Percentiles rank a stretch among this genome's conserved stretches.
Conservation (phyloP, 2,888 invertebrate species). For the Archaeoteleia sp. region DNA sequence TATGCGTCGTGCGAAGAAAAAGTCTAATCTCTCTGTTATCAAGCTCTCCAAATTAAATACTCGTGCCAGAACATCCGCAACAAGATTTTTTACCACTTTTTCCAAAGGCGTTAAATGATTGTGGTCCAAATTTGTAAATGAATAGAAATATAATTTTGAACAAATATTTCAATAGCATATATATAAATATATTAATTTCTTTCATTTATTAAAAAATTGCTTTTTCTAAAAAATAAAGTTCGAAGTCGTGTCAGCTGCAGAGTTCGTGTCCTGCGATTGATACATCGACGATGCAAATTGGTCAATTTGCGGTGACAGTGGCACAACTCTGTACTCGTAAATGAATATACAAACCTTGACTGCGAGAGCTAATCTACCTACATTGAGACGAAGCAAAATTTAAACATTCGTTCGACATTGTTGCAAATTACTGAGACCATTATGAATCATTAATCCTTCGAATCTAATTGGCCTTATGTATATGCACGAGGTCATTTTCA, state of each 20-base stretch:
- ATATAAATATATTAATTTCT: too few relatives aligned
- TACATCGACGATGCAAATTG: conserved; percentile 34
- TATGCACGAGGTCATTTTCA: conserved; percentile 32
- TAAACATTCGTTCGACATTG: conserved; percentile 47
- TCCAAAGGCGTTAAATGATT: too few relatives aligned
- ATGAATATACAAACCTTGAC: conserved; percentile 1
- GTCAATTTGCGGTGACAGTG: conserved; percentile 19
- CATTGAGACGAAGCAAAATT: conserved; percentile 39
- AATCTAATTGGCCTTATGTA: conserved; percentile 51
- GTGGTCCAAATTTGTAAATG: too few relatives aligned
- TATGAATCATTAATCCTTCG: conserved; percentile 51
- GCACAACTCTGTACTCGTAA: not conserved
- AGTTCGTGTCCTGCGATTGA: conserved; percentile 31
- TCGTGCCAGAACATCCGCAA: too few relatives aligned
- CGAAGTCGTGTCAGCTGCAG: conserved; percentile 17
- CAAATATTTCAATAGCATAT: too few relatives aligned
- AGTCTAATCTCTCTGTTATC: too few relatives aligned
- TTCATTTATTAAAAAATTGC: too few relatives aligned
- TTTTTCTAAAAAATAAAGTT: too few relatives aligned
- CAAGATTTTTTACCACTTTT: too few relatives aligned
- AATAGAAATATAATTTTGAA: too few relatives aligned
- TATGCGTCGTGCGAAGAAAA: too few relatives aligned
- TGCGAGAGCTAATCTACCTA: conserved; percentile 30
- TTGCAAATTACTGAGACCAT: conserved; percentile 48
- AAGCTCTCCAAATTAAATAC: too few relatives aligned